Evolutionary conservation across 2,797 vertebrate genomes (phyloP).

Genomic region (Cyprinodon diabolis): DNA sequence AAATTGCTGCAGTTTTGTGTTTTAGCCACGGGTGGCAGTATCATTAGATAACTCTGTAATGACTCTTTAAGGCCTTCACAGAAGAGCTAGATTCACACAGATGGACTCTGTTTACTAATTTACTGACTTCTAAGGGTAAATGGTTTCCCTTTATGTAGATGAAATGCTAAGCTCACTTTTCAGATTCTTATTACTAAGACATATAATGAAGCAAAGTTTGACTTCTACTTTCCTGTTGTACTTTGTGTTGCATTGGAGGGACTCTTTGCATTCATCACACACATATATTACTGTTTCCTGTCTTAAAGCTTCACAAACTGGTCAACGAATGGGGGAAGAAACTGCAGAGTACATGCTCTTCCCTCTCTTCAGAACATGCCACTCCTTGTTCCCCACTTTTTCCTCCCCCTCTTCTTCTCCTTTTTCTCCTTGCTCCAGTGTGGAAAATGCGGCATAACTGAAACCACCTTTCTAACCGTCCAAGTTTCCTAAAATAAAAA

Average conservation of each 20-base stretch:
- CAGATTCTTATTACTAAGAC: neutral
- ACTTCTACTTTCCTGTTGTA: neutral
- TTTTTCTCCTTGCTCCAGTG: slow-evolving; percentile 54
- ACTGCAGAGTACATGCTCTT: slow-evolving; percentile 54
- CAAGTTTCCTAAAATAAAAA: slow-evolving; percentile 78
- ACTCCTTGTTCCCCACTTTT: slow-evolving; percentile 56
- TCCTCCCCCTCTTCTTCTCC: slow-evolving; percentile 17
- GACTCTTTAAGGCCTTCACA: neutral
- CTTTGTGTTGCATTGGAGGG: neutral
- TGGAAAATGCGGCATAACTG: slow-evolving; percentile 84
- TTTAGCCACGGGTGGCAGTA: too few species aligned
- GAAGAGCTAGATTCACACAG: neutral
- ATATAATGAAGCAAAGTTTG: neutral
- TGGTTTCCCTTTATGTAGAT: neutral
- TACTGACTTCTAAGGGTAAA: neutral
- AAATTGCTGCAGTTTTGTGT: too few species aligned
- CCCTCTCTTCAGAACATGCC: slow-evolving; percentile 46
- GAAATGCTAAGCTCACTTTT: neutral
- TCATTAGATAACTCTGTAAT: too few species aligned
- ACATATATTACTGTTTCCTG: slow-evolving; percentile 49
- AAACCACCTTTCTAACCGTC: slow-evolving; percentile 71
- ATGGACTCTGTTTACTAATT: neutral
- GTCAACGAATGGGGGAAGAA: slow-evolving; percentile 24
- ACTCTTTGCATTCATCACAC: neutral
- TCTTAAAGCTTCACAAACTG: slow-evolving; percentile 30